A percentile compares a stretch with the other conserved stretches of the same genome.
Evolutionary conservation across 2,113 vertebrate genomes (phyloP).

Genomic region (Sula dactylatra): DNA sequence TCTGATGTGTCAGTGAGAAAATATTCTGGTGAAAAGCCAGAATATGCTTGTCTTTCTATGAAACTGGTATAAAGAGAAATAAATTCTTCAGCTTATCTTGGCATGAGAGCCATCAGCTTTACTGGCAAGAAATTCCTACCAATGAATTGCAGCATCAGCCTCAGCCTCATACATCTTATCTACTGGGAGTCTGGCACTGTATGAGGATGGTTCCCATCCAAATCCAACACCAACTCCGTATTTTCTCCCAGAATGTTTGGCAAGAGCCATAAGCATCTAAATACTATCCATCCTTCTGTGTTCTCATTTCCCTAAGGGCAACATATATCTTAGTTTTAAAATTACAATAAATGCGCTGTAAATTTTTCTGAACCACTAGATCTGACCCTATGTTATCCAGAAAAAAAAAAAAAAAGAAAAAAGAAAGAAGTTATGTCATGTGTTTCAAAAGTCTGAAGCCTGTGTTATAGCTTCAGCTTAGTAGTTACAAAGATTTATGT

Average conservation of each 20-base stretch:
- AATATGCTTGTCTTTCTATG: not conserved
- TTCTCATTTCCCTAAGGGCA: not conserved
- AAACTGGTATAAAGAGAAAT: not conserved
- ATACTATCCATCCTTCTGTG: not conserved
- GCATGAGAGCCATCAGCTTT: not conserved
- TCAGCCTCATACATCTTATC: not conserved
- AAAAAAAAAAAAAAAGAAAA: not conserved
- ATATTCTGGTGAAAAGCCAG: not conserved
- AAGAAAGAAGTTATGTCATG: not conserved
- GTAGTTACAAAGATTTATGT: slow-evolving; percentile 65
- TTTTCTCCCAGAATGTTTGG: not conserved
- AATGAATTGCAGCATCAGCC: not conserved
- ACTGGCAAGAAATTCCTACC: not conserved
- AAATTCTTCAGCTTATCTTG: not conserved
- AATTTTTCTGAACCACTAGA: not conserved
- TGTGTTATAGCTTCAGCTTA: not conserved
- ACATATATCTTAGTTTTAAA: not conserved
- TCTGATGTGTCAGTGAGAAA: not conserved
- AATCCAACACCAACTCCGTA: not conserved
- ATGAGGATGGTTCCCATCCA: not conserved
- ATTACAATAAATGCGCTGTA: not conserved
- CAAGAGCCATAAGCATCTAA: not conserved
- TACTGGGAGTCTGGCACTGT: not conserved
- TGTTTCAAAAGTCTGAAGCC: slow-evolving; percentile 3
- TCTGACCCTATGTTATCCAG: not conserved